Conservation (phyloP, 2,797 vertebrate genomes). For the Kryptolebias ocellatus region DNA sequence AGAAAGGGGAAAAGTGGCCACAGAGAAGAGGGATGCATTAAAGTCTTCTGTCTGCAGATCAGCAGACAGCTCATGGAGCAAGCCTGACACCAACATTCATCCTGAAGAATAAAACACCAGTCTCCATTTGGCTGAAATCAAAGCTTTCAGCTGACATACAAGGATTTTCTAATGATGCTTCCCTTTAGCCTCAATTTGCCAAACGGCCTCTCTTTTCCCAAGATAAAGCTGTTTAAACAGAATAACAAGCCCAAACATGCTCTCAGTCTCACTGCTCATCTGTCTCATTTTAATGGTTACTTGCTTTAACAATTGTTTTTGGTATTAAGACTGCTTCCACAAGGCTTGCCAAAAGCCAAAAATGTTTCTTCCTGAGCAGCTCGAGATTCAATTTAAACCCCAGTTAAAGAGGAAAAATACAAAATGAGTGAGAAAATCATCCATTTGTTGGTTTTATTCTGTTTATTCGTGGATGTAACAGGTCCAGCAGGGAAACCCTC, state of each 20-base stretch:
- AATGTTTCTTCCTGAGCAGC: conserved; percentile 23
- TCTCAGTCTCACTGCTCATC: conserved; percentile 5
- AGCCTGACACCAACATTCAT: background rate
- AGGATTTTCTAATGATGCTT: background rate
- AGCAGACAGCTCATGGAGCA: background rate
- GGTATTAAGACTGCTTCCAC: conserved; percentile 14
- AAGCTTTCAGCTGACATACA: background rate
- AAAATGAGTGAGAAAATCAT: too few species aligned
- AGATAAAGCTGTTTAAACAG: conserved; percentile 32
- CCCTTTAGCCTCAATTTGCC: conserved; percentile 9
- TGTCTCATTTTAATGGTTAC: conserved; percentile 20
- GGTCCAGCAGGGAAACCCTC: too few species aligned
- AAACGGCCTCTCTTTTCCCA: conserved; percentile 9
- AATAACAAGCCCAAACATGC: conserved; percentile 19
- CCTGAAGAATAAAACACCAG: conserved; percentile 16
- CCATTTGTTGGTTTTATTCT: too few species aligned
- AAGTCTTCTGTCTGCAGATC: conserved; percentile 9
- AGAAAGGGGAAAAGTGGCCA: background rate
- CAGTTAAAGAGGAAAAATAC: background rate
- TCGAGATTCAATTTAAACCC: conserved; percentile 27
- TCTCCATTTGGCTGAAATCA: background rate
- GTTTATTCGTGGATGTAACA: too few species aligned
- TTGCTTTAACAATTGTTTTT: conserved; percentile 23
- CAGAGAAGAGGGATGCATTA: background rate
- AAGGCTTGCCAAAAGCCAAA: conserved; percentile 30